phyloP scores from a whole-genome alignment of 2,888 invertebrate genomes.

The Parascotia fuliginaria region DNA sequence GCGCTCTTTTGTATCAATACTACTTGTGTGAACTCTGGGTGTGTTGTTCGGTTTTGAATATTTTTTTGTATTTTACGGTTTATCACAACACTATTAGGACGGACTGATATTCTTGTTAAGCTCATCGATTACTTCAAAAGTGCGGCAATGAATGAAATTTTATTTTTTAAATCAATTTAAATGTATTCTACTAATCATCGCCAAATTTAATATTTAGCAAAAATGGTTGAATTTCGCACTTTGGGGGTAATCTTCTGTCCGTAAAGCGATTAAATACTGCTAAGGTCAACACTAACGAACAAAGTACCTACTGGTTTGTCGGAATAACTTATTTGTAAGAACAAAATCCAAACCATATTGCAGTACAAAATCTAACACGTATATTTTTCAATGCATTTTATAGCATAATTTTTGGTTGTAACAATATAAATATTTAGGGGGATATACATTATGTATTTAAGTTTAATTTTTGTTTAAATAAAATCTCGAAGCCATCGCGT shows the following conservation, averaged over 20 bases:
- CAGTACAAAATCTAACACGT: slow-evolving; percentile 40
- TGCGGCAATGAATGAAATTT: background rate
- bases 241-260: slow-evolving; percentile 3
- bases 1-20: slow-evolving; percentile 41
- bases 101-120: background rate
- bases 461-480: slow-evolving; percentile 38
- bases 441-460: slow-evolving; percentile 38
- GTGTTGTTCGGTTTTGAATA: slow-evolving; percentile 16
- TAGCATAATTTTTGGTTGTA: slow-evolving; percentile 46
- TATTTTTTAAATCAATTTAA: background rate
- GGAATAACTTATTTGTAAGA: slow-evolving; percentile 6
- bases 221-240: background rate
- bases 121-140: slow-evolving; percentile 2
- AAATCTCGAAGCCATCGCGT: background rate
- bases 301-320: slow-evolving; percentile 17
- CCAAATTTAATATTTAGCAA: background rate
- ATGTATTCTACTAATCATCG: background rate
- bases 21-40: slow-evolving; percentile 25
- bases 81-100: slow-evolving; percentile 9
- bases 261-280: slow-evolving; percentile 3
- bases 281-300: slow-evolving; percentile 32
- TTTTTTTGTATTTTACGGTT: slow-evolving; percentile 11
- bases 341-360: slow-evolving; percentile 42
- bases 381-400: slow-evolving; percentile 38
- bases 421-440: slow-evolving; percentile 28